phyloP scores from a whole-genome alignment of 2,113 vertebrate species.

The Pterophyllum scalare region DNA sequence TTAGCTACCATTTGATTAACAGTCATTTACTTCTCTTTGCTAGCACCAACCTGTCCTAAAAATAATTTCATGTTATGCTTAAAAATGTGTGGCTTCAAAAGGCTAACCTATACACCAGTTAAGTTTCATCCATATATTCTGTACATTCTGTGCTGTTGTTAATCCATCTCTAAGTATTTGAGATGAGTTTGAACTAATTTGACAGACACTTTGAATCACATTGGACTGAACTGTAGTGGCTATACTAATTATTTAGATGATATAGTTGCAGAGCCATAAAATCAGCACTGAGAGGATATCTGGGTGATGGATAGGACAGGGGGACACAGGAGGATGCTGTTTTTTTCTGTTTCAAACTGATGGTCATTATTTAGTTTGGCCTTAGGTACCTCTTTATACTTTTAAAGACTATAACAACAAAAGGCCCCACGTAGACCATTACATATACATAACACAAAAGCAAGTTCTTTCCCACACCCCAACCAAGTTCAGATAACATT shows the following conservation, averaged over 20 bases:
- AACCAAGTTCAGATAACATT: neutral
- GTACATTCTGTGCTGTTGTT: neutral
- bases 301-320: neutral
- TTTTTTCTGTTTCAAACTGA: neutral
- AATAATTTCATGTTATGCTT: neutral
- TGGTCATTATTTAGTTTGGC: neutral
- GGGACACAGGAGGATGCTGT: neutral
- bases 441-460: neutral
- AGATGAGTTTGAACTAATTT: neutral
- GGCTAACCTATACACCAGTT: neutral
- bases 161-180: neutral
- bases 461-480: neutral
- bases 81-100: neutral
- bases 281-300: neutral
- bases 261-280: neutral
- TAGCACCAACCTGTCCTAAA: neutral
- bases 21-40: neutral
- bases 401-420: too few species aligned
- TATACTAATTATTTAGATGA: neutral
- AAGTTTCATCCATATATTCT: neutral
- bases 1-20: neutral
- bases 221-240: neutral
- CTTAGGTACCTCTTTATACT: too few species aligned
- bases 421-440: too few species aligned
- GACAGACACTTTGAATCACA: neutral